A percentile compares a stretch with the other conserved stretches of the same genome.
Evolutionary conservation across 2,797 vertebrate genomes (phyloP).

Genomic region (Allobates femoralis): DNA sequence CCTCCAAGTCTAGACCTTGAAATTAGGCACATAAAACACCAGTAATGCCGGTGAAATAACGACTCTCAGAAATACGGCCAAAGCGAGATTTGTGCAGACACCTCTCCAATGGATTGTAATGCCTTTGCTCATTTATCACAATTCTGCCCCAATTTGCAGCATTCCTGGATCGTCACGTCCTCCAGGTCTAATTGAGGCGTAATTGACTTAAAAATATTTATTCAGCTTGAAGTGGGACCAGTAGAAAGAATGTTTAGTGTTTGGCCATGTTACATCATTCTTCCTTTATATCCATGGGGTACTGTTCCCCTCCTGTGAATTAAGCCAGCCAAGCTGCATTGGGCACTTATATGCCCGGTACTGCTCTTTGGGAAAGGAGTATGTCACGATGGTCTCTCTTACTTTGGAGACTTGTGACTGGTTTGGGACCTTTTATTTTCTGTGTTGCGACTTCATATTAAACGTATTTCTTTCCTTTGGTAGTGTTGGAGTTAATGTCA

Average conservation of each 20-base stretch:
- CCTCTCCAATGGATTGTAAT: slow-evolving; percentile 41
- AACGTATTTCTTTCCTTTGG: no score
- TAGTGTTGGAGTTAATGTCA: no score
- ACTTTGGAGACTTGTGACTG: no score
- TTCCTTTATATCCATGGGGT: background rate
- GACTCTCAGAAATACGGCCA: slow-evolving; percentile 9
- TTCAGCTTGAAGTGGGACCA: slow-evolving; percentile 19
- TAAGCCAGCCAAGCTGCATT: no score
- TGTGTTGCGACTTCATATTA: no score
- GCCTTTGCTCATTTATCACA: slow-evolving; percentile 8
- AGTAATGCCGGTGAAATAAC: slow-evolving; percentile 17
- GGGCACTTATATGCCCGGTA: no score
- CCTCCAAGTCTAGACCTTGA: slow-evolving; percentile 44
- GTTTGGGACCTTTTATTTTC: no score
- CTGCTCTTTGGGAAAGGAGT: no score
- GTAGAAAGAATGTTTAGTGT: background rate
- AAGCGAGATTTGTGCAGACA: slow-evolving; percentile 10
- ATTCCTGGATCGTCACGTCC: slow-evolving; percentile 10
- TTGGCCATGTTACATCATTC: background rate
- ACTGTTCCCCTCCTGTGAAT: no score
- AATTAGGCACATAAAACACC: slow-evolving; percentile 33
- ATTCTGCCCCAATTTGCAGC: slow-evolving; percentile 26
- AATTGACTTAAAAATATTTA: slow-evolving; percentile 30
- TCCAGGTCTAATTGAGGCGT: background rate
- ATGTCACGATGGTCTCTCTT: no score